phyloP scores from a whole-genome alignment of 2,888 invertebrate genomes.

The Thecocarcelia acutangulata region DNA sequence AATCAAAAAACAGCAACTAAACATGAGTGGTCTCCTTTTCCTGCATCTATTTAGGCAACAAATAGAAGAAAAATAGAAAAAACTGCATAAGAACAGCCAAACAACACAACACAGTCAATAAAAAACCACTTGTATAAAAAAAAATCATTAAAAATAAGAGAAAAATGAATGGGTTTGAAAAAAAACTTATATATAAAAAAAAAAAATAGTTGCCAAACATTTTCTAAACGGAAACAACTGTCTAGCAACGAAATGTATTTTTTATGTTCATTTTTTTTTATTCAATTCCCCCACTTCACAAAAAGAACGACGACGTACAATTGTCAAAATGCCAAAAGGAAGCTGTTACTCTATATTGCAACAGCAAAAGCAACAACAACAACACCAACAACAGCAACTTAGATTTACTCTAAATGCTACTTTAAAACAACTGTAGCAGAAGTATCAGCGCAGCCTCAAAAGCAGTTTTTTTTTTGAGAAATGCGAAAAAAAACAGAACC shows the following conservation, averaged over 20 bases:
- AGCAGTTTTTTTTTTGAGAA: constrained; percentile 43
- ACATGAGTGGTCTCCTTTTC: constrained; percentile 59
- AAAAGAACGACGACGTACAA: constrained; percentile 47
- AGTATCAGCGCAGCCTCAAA: constrained; percentile 15
- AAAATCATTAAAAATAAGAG: constrained; percentile 4
- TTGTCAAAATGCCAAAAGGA: constrained; percentile 69
- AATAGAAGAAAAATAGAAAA: constrained; percentile 4
- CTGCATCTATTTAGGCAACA: constrained; percentile 37
- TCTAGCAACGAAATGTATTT: constrained; percentile 71
- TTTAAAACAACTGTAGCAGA: constrained; percentile 56
- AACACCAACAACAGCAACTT: constrained; percentile 22
- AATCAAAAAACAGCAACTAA: constrained; percentile 35
- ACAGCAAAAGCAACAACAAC: constrained; percentile 21
- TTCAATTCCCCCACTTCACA: constrained; percentile 49
- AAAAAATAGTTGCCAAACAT: constrained; percentile 64
- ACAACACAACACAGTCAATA: constrained; percentile 59
- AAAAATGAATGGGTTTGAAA: constrained; percentile 30
- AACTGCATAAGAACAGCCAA: constrained; percentile 3
- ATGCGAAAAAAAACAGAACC: constrained; percentile 8
- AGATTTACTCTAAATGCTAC: constrained; percentile 59
- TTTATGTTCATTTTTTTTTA: constrained; percentile 54
- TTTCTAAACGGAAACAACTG: constrained; percentile 79
- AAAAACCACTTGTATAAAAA: constrained; percentile 63
- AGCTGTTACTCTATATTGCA: constrained; percentile 67
- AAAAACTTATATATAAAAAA: constrained; percentile 2